Percentiles rank a stretch among this genome's conserved stretches.
Conservation (phyloP, 2,888 invertebrate genomes). For the Fragum sueziense region DNA sequence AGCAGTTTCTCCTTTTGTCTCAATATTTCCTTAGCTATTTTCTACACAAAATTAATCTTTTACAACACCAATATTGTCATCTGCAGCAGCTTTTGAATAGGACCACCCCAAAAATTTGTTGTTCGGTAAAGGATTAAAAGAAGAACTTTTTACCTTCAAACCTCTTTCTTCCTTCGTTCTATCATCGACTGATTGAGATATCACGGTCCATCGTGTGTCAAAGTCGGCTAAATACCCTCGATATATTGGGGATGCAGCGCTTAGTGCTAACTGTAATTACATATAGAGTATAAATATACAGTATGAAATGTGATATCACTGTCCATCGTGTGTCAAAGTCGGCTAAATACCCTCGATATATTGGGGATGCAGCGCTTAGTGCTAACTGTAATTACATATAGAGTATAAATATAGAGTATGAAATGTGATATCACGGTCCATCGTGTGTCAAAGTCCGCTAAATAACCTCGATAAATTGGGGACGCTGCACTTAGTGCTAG, state of each 20-base stretch:
- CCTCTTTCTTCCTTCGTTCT: constrained; percentile 96
- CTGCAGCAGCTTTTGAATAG: too few relatives aligned
- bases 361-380: constrained; percentile 97
- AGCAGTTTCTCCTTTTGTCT: too few relatives aligned
- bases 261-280: constrained; percentile 91
- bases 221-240: constrained; percentile 96
- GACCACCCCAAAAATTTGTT: too few relatives aligned
- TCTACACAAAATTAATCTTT: too few relatives aligned
- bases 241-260: constrained; percentile 97
- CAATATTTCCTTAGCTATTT: too few relatives aligned
- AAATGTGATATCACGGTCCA: constrained; percentile 99
- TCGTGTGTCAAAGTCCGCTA: constrained; percentile 97
- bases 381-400: constrained; percentile 89
- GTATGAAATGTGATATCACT: constrained; percentile 96
- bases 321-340: constrained; percentile 99
- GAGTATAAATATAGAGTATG: too few relatives aligned
- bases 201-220: constrained; percentile 99
- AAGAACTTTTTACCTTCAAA: constrained; percentile 84
- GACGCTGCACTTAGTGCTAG: constrained; percentile 98
- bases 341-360: constrained; percentile 95
- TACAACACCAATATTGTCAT: too few relatives aligned
- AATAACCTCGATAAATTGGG: constrained; percentile 95
- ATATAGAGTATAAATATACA: too few relatives aligned
- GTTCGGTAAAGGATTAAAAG: too few relatives aligned
- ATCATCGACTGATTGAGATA: constrained; percentile 97